Evolutionary conservation across 2,888 invertebrate species (phyloP), one percentile per base, ranked within the genome.

Genomic region (Flabesymbios commensalis): DNA sequence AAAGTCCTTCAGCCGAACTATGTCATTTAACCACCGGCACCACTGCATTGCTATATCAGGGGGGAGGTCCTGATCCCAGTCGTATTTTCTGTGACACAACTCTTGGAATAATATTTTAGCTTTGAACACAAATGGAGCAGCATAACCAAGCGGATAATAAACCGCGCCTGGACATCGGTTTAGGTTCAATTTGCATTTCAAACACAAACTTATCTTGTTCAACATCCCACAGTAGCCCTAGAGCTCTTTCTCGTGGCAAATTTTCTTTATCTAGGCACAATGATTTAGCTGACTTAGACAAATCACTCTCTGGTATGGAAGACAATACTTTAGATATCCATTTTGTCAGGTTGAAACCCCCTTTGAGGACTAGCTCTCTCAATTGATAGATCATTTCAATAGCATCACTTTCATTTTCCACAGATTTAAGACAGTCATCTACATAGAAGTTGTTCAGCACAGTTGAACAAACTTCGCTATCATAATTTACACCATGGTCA

Each of bases 401-500:
- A 5, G 49, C 49, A 26, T 7, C 7, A 26, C 28, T 10, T 10
- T 17, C 45, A 45, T 14, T 45, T 7, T 45, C 22, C 26, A 7
- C 41, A 19, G 39, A 53, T 36, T 17, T 17, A 5, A 53, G 39
- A 22, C 53, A 53, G 24, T 36, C 39, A 53, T 53, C 53, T 36
- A 53, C 53, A 28, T 49, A 49, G 49, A 49, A 49, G 53, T 53
- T 36, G 14, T 22, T 10, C n/a, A 36, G 7, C 14, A 53, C 39
- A 17, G 53, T 53, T 5, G 7, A 7, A 7, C 7, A 10, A 7
- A 45, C 45, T n/a, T 10, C 7, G 10, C 7, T 7, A 45, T 36
- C 36, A 53, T 7, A 36, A 17, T 36, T 5, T 17, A 10, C 5
- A 7, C 5, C 19, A 10, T 53, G 5, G 24, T 58, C 58, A 26